A percentile compares a stretch with the other conserved stretches of the same genome.
These are phyloP conservation scores for Coleophora flavipennella DNA, from an alignment of 2,888 invertebrate species.

Conservation along the genomic window DNA sequence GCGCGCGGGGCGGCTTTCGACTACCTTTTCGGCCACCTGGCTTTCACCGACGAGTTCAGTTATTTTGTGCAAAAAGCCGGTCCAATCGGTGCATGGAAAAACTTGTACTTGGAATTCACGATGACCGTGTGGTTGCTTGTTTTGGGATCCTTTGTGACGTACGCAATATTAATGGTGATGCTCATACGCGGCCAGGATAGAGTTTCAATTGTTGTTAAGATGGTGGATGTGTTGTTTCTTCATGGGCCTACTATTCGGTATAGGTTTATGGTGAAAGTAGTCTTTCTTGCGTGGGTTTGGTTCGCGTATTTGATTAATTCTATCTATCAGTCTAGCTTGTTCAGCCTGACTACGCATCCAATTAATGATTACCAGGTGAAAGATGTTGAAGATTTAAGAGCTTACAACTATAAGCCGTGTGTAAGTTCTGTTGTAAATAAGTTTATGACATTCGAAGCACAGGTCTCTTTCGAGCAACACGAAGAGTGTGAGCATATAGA, in stretches of 20 bases:
- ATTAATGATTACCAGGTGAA: constrained; percentile 30
- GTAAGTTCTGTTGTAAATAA: constrained; percentile 24
- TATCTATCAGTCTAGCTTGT: constrained; percentile 23
- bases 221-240: constrained; percentile 23
- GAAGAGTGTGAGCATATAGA: constrained; percentile 12
- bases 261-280: constrained; percentile 12
- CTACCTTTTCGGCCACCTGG: constrained; percentile 19
- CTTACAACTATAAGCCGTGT: constrained; percentile 31
- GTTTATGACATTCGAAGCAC: constrained; percentile 11
- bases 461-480: not conserved
- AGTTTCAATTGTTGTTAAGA: constrained; percentile 15
- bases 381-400: constrained; percentile 18
- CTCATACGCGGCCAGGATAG: constrained; percentile 12
- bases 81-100: constrained; percentile 17
- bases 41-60: constrained; percentile 20
- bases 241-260: constrained; percentile 17
- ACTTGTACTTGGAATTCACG: constrained; percentile 23
- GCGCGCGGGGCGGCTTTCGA: constrained; percentile 22
- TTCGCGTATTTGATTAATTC: constrained; percentile 28
- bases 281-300: constrained; percentile 34
- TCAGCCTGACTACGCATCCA: constrained; percentile 27
- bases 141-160: constrained; percentile 17
- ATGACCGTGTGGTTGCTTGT: constrained; percentile 22
- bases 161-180: constrained; percentile 19
- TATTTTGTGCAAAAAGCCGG: constrained; percentile 22